A percentile compares a stretch with the other conserved stretches of the same genome.
These are phyloP conservation scores for Drosophila repleta DNA, from an alignment of 1,140 invertebrate species.

Conservation along the genomic window DNA sequence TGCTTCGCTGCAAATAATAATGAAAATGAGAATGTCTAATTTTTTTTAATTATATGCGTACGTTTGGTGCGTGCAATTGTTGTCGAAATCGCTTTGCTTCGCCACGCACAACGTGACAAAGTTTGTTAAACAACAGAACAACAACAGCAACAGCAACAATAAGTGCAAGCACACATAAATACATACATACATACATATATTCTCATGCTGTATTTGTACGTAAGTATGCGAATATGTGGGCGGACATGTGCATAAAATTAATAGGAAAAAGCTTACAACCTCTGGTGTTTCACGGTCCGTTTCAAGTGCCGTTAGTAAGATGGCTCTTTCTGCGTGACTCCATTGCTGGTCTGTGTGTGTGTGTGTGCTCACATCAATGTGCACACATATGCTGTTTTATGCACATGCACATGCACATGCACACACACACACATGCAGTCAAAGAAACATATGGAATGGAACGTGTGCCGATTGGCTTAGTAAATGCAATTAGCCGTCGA, in stretches of 20 bases:
- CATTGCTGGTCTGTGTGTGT: not conserved
- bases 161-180: slow-evolving; percentile 24
- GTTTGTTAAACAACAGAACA: slow-evolving; percentile 53
- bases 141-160: slow-evolving; percentile 24
- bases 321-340: not conserved
- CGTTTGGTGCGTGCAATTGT: slow-evolving; percentile 54
- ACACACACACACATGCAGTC: slow-evolving; percentile 17
- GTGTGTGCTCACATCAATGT: not conserved
- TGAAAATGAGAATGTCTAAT: slow-evolving; percentile 64
- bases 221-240: slow-evolving; percentile 1
- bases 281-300: slow-evolving; percentile 18
- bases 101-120: slow-evolving; percentile 65
- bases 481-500: slow-evolving; percentile 61
- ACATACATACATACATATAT: slow-evolving; percentile 9
- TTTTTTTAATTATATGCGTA: slow-evolving; percentile 57
- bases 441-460: slow-evolving; percentile 21
- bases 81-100: slow-evolving; percentile 39
- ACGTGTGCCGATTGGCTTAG: slow-evolving; percentile 42
- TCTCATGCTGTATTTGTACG: not conserved
- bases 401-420: not conserved
- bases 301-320: slow-evolving; percentile 24
- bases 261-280: slow-evolving; percentile 52
- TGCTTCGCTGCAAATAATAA: slow-evolving; percentile 57
- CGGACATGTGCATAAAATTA: slow-evolving; percentile 33
- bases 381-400: not conserved